Conservation (phyloP, 1,140 invertebrate species). For the Sinella curviseta region DNA sequence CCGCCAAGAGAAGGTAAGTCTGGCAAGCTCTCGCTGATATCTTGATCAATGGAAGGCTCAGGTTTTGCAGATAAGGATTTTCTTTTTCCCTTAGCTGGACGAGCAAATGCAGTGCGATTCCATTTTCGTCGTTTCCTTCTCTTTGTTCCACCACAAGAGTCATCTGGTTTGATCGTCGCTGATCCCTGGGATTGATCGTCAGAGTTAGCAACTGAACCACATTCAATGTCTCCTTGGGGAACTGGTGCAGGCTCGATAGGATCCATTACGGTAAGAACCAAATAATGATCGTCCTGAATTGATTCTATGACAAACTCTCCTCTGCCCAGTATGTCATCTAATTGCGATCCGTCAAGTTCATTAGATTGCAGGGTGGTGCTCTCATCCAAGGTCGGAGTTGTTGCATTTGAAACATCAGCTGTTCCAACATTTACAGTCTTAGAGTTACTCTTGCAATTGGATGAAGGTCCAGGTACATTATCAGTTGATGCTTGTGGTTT, state of each 20-base stretch:
- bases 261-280: slow-evolving; percentile 33
- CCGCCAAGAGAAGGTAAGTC: not conserved
- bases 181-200: not conserved
- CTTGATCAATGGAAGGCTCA: not conserved
- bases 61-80: slow-evolving; percentile 22
- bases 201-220: not conserved
- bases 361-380: not conserved
- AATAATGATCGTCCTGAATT: slow-evolving; percentile 31
- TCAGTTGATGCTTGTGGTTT: not conserved
- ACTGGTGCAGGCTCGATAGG: slow-evolving; percentile 2
- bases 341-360: not conserved
- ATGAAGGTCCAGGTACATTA: not conserved
- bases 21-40: not conserved
- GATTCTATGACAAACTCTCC: slow-evolving; percentile 27
- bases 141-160: not conserved
- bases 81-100: slow-evolving; percentile 39
- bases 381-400: not conserved
- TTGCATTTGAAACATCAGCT: not conserved
- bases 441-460: not conserved
- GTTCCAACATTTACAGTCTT: not conserved
- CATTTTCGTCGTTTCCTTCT: slow-evolving; percentile 40
- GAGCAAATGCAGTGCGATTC: slow-evolving; percentile 42
- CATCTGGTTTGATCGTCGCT: not conserved
- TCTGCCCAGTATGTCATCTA: not conserved
- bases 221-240: not conserved